Evolutionary conservation across 2,888 invertebrate species (phyloP), one percentile per base, ranked within the genome.

Genomic region (Macaria notata): DNA sequence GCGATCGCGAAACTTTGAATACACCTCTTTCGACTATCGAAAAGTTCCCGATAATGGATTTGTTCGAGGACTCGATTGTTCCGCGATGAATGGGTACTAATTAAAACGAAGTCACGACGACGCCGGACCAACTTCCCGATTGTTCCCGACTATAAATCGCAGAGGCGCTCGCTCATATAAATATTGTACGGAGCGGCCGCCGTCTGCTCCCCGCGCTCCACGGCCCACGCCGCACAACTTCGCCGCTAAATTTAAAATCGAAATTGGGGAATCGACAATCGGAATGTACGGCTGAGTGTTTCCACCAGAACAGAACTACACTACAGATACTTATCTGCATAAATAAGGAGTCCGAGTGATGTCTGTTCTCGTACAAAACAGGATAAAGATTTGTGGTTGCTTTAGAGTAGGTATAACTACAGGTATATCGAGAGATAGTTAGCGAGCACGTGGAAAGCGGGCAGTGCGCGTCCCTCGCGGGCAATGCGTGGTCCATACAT

Each of bases 21-120:
- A 88, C 83, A 88, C 86, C 87, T 87, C 86, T 86, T 88, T 87
- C 83, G 85, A 85, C 86, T 86, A 90, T 90, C 88, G 87, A 90
- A 90, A 90, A 90, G 88, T 89, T 90, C 79, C 72, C 82, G 77
- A 88, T 90, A 91, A 91, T 90, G 85, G 89, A 89, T 90, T 88
- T 83, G 88, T 88, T 84, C 82, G 83, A 84, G 83, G 81, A 86
- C 84, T 83, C 88, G 79, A 91, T 90, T 89, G 91, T 90, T 88
- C 88, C 72, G 77, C 86, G 83, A 89, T 91, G 89, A 92, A 92
- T 91, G 89, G 90, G 87, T 81, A 87, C 90, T 92, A 92, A 92
- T 92, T 92, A 92, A 91, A 92, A 92, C 84, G 87, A 88, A 90
- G 89, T 90, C 88, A 86, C 83, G 84, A 79, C 86, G 84, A 79